These are phyloP conservation scores for Spongia lamella DNA, from an alignment of 37 sponge, comb jelly and placozoan species.

Conservation along the genomic window DNA sequence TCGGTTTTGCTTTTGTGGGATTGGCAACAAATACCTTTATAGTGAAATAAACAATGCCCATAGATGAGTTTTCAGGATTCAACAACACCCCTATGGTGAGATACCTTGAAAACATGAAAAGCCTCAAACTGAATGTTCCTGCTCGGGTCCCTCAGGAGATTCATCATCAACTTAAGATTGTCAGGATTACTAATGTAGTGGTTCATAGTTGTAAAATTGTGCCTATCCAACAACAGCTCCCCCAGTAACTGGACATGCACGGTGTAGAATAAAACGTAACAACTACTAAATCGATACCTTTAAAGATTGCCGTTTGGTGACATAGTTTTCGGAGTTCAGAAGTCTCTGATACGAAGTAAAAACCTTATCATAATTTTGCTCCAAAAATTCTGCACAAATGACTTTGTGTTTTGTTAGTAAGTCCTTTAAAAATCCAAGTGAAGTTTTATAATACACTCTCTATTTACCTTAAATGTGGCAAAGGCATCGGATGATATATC, in stretches of 20 bases:
- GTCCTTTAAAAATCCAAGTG: conserved; percentile 51
- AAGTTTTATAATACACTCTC: background rate
- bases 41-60: conserved; percentile 1
- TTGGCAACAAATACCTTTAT: conserved; percentile 97
- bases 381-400: conserved; percentile 88
- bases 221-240: conserved; percentile 92
- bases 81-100: background rate
- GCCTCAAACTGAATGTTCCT: conserved; percentile 98
- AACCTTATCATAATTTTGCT: conserved; percentile 89
- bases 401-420: conserved; percentile 92
- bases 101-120: conserved; percentile 98
- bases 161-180: conserved; percentile 99
- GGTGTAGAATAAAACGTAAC: background rate
- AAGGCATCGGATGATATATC: conserved; percentile 98
- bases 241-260: conserved; percentile 75
- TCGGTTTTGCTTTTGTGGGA: conserved; percentile 92
- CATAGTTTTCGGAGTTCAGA: conserved; percentile 95
- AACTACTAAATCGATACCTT: conserved; percentile 59
- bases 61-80: background rate
- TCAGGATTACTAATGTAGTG: conserved; percentile 92
- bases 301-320: conserved; percentile 94
- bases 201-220: conserved; percentile 97
- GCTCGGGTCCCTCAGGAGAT: conserved; percentile 79
- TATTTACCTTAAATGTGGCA: conserved; percentile 79
- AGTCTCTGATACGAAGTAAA: conserved; percentile 86